Conservation (phyloP, 2,797 vertebrate genomes). For the Sarcophilus harrisii region DNA sequence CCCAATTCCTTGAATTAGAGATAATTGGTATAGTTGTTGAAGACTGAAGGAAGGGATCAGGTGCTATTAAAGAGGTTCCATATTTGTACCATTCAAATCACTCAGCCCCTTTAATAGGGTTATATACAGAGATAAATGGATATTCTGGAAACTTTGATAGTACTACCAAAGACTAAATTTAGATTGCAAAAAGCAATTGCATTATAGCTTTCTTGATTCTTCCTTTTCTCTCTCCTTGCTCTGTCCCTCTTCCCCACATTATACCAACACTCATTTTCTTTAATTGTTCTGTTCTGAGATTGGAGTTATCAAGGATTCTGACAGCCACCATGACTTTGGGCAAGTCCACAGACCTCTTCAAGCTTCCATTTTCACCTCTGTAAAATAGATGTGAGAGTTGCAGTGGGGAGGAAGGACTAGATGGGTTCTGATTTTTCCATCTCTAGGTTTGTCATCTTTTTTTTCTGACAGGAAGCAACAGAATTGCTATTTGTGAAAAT, state of each 20-base stretch:
- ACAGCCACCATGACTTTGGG: too few species aligned
- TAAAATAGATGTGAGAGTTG: background rate
- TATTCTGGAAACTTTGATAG: constrained; percentile 30
- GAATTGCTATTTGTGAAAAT: background rate
- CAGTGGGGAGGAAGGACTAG: background rate
- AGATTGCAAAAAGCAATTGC: constrained; percentile 7
- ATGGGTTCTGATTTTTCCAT: background rate
- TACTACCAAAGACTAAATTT: constrained; percentile 14
- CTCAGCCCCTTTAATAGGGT: constrained; percentile 15
- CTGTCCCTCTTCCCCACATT: background rate
- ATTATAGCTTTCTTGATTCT: background rate
- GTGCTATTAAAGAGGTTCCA: background rate
- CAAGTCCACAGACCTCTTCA: background rate
- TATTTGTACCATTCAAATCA: background rate
- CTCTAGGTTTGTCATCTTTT: background rate
- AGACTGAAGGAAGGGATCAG: constrained; percentile 29
- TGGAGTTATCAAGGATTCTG: background rate
- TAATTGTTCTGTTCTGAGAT: background rate
- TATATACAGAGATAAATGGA: constrained; percentile 33
- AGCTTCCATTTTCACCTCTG: background rate
- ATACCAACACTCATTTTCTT: background rate
- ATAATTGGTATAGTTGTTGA: background rate
- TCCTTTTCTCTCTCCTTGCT: constrained; percentile 12
- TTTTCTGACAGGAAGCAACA: background rate
- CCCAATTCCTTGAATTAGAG: constrained; percentile 13